phyloP scores from a whole-genome alignment of 2,888 invertebrate species.

The Leptarthrus brevirostris region DNA sequence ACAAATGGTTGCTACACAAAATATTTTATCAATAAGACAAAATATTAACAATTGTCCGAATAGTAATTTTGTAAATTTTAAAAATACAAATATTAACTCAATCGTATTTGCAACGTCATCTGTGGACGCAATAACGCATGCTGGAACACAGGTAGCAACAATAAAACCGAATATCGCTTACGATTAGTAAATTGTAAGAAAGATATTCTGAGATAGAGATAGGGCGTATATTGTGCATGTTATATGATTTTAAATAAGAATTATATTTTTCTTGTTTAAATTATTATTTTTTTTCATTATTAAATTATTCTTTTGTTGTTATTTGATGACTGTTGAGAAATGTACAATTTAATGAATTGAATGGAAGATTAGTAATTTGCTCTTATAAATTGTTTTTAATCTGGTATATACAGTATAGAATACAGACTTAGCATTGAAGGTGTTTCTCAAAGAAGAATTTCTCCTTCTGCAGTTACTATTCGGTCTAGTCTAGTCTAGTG shows the following conservation, averaged over 20 bases:
- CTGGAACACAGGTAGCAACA: constrained; percentile 15
- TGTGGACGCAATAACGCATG: constrained; percentile 26
- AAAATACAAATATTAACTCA: constrained; percentile 52
- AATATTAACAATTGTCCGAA: constrained; percentile 53
- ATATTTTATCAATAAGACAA: constrained; percentile 44
- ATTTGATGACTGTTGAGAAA: no score
- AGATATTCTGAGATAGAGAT: background rate
- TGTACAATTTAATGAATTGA: no score
- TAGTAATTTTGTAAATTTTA: constrained; percentile 51
- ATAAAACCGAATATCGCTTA: constrained; percentile 50
- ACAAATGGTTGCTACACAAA: constrained; percentile 51
- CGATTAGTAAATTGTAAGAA: constrained; percentile 14
- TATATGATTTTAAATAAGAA: background rate
- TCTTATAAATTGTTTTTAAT: no score
- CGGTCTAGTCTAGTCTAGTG: no score
- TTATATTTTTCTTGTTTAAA: background rate
- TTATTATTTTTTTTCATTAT: constrained; percentile 8
- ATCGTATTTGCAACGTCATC: constrained; percentile 50
- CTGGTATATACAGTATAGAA: no score
- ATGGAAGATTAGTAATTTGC: no score
- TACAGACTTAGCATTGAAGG: no score
- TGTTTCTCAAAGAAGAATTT: no score
- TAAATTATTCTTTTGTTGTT: background rate
- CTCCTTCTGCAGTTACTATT: no score
- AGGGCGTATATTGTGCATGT: background rate